Percentiles rank a stretch among this genome's conserved stretches.
Conservation (phyloP, 2,797 vertebrate genomes). For the Lithobates sylvaticus region DNA sequence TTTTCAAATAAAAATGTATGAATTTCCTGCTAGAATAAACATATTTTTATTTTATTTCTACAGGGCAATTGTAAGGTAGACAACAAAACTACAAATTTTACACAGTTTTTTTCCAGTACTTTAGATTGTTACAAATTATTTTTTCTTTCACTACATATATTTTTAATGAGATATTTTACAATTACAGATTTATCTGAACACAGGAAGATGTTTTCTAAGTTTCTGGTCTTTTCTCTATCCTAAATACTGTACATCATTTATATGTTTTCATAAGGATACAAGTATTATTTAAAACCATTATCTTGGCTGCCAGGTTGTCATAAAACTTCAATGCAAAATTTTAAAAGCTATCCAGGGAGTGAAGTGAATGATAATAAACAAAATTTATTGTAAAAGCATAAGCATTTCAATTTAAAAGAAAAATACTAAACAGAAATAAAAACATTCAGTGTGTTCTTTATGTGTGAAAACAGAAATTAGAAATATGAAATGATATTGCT, state of each 20-base stretch:
- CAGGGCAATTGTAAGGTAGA: too few species aligned
- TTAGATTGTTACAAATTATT: not conserved
- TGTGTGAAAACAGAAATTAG: constrained; percentile 55
- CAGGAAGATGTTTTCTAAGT: not conserved
- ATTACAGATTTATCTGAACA: constrained; percentile 15
- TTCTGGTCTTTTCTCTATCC: constrained; percentile 19
- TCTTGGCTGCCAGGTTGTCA: constrained; percentile 48
- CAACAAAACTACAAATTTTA: too few species aligned
- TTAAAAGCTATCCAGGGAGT: constrained; percentile 27
- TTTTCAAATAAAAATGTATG: too few species aligned
- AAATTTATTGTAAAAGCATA: constrained; percentile 46
- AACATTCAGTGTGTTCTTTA: constrained; percentile 49
- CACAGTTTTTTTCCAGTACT: not conserved
- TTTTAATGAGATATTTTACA: constrained; percentile 28
- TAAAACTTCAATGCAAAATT: constrained; percentile 46
- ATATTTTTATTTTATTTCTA: too few species aligned
- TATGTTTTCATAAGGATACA: constrained; percentile 35
- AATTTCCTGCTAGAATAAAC: too few species aligned
- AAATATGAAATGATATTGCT: constrained; percentile 56
- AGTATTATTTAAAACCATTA: constrained; percentile 50
- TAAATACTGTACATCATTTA: constrained; percentile 18
- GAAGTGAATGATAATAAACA: constrained; percentile 47
- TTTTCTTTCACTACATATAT: constrained; percentile 32
- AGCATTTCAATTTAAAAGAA: constrained; percentile 50
- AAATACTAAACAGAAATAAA: constrained; percentile 54